A percentile compares a stretch with the other conserved stretches of the same genome.
Conservation (phyloP, 2,113 vertebrate genomes). For the Poeciliopsis prolifica region DNA sequence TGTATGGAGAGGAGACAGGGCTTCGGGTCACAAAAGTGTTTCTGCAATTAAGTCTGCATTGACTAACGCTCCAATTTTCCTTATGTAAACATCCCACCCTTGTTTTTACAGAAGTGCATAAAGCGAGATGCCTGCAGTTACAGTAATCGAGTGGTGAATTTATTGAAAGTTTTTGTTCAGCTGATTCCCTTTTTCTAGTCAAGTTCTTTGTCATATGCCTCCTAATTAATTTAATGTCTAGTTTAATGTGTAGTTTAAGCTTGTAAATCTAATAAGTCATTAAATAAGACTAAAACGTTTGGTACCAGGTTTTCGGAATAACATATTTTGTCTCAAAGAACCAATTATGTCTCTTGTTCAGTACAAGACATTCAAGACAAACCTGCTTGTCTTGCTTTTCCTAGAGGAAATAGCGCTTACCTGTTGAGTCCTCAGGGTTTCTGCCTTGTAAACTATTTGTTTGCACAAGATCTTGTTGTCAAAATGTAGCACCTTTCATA, state of each 20-base stretch:
- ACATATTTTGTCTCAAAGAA: neutral
- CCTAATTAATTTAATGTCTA: neutral
- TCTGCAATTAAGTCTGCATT: neutral
- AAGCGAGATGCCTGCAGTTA: slow-evolving; percentile 22
- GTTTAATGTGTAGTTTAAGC: no score
- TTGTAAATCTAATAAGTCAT: slow-evolving; percentile 3
- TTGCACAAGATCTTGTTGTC: neutral
- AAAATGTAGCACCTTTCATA: neutral
- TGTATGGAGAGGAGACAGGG: neutral
- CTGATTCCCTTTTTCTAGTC: neutral
- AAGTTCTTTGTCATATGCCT: neutral
- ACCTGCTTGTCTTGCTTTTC: slow-evolving; percentile 7
- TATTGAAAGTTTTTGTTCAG: neutral
- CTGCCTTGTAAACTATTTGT: neutral
- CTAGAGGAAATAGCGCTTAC: neutral
- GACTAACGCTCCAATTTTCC: slow-evolving; percentile 18
- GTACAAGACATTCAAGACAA: slow-evolving; percentile 7
- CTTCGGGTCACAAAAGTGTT: neutral
- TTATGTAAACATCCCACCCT: slow-evolving; percentile 48
- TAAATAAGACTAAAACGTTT: neutral
- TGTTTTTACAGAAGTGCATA: slow-evolving; percentile 29
- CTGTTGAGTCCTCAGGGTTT: neutral
- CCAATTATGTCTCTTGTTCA: neutral
- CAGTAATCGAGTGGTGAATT: neutral
- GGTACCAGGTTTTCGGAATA: neutral